Evolutionary conservation across 2,113 vertebrate species (phyloP).

Genomic region (Macrotis lagotis): DNA sequence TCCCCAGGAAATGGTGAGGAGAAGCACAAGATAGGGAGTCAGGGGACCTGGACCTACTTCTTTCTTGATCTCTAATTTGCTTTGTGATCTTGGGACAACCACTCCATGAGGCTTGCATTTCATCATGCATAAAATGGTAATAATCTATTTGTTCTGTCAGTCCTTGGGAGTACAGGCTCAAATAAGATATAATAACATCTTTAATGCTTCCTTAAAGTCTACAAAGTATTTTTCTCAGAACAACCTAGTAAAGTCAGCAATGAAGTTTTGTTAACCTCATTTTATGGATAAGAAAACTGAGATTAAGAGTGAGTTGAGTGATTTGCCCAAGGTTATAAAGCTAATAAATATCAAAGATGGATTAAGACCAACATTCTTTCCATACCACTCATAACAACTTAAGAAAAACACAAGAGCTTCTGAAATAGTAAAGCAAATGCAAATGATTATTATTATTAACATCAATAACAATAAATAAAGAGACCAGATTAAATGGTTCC

Average conservation of each 20-base stretch:
- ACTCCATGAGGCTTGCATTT: background rate
- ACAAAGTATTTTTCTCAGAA: constrained; percentile 11
- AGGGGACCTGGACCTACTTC: background rate
- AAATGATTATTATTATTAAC: background rate
- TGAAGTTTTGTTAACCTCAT: constrained; percentile 23
- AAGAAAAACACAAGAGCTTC: background rate
- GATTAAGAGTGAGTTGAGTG: constrained; percentile 15
- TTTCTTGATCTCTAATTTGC: background rate
- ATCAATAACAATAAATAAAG: background rate
- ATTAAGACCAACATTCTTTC: background rate
- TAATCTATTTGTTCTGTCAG: background rate
- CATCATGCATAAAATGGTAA: background rate
- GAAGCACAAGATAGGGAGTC: background rate
- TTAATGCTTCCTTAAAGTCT: background rate
- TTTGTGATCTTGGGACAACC: background rate
- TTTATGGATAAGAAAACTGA: constrained; percentile 39
- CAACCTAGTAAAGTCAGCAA: background rate
- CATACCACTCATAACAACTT: background rate
- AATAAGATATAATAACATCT: background rate
- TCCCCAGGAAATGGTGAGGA: background rate
- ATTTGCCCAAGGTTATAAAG: background rate
- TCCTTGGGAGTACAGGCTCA: background rate
- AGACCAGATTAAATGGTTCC: background rate
- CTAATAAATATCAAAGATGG: background rate
- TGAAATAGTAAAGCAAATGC: background rate